Conservation (phyloP, 2,797 vertebrate genomes). For the Channallabes apus region DNA sequence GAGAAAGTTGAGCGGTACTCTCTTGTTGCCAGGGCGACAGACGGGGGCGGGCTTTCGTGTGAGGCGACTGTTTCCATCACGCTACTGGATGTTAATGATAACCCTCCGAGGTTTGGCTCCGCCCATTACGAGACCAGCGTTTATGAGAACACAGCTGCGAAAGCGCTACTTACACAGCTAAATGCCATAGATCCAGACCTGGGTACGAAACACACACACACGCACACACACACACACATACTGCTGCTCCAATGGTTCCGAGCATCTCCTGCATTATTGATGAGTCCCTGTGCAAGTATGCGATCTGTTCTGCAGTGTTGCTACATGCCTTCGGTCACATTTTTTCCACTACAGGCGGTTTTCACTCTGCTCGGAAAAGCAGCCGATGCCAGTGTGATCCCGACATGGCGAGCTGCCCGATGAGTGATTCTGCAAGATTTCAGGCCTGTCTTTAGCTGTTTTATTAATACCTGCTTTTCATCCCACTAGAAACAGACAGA, state of each 20-base stretch:
- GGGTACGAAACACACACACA: constrained; percentile 71
- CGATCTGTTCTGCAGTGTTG: constrained; percentile 9
- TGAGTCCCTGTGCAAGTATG: constrained; percentile 8
- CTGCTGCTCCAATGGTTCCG: not conserved
- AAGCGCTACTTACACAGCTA: constrained; percentile 90
- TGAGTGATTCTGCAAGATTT: not conserved
- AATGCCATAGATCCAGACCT: constrained; percentile 92
- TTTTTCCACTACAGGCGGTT: not conserved
- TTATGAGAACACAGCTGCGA: constrained; percentile 89
- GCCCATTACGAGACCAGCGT: constrained; percentile 83
- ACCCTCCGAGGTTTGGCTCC: constrained; percentile 85
- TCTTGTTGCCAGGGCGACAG: constrained; percentile 84
- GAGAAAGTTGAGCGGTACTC: constrained; percentile 82
- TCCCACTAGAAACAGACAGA: not conserved
- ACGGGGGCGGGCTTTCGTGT: constrained; percentile 89
- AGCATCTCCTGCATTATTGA: constrained; percentile 21
- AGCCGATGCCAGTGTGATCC: not conserved
- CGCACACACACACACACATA: constrained; percentile 36
- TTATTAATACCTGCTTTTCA: not conserved
- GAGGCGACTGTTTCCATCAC: constrained; percentile 79
- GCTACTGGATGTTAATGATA: constrained; percentile 94
- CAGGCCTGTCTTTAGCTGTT: not conserved
- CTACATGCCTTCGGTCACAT: not conserved
- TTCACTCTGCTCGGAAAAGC: not conserved
- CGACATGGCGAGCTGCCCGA: not conserved